Evolutionary conservation across 2,888 invertebrate species (phyloP), one percentile per base, ranked within the genome.

Genomic region (Cheilosia vernalis): DNA sequence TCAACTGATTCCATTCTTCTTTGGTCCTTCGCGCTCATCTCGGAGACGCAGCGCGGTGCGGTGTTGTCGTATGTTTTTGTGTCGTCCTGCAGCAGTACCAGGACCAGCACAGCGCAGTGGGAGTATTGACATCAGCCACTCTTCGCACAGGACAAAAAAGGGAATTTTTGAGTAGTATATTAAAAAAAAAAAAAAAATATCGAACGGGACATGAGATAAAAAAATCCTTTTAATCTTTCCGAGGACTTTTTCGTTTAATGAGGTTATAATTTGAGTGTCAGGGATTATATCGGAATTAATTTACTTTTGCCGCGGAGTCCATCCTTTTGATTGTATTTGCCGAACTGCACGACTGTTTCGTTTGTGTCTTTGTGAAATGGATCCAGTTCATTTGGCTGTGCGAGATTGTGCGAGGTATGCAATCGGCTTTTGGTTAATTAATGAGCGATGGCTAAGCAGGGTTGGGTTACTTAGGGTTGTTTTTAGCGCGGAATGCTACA

Each of bases 261-360:
- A 85, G 85, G 85, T 85, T 85, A 85, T 85, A 85, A 85, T 85
- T 85, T 85, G 85, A 85, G 85, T 85, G 85, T 85, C 85, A 76
- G 76, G 85, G 85, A 85, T 85, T 81, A 77, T 85, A 85, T 81
- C 67, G 76, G 85, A 85, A 77, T 85, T 81, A 85, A 85, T 85
- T 77, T 66, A 81, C 72, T 80, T 81, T 72, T 64, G 37, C 70
- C 70, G 24, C 70, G 24, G 19, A 27, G 21, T 66, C 70, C 44
- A 24, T 60, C 49, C 17, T 51, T 55, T 53, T 55, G 10, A 55
- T 56, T 63, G 60, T 61, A 19, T 66, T 40, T 47, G 17, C 40
- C n/a, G 1, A 19, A 47, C 17, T 27, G 24, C 6, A 27, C 17
- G 24, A 51, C 40, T 49, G 56, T 58, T 56, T 61, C 33, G 33